A percentile compares a stretch with the other conserved stretches of the same genome.
Evolutionary conservation across 2,113 vertebrate genomes (phyloP).

Genomic region (Malurus alboscapulatus): DNA sequence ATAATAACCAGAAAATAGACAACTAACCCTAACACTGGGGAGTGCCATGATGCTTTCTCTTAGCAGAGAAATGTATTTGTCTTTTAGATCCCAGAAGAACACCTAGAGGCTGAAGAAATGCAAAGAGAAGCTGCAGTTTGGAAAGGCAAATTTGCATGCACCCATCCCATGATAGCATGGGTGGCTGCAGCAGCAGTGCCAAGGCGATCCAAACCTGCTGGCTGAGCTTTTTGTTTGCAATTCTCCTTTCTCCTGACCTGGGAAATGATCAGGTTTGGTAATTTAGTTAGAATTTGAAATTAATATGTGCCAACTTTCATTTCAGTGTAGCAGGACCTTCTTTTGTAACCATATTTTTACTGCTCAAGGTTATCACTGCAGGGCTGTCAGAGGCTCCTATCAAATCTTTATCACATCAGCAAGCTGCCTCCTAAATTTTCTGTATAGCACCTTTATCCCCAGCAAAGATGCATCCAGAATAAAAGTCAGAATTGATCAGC

Average conservation of each 20-base stretch:
- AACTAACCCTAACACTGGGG: not conserved
- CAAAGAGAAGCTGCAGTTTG: not conserved
- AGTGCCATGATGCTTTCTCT: not conserved
- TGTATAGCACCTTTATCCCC: not conserved
- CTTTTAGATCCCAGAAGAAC: not conserved
- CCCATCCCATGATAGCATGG: fast-evolving
- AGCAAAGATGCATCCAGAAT: not conserved
- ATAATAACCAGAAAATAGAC: not conserved
- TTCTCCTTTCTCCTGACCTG: not conserved
- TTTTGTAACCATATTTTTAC: not conserved
- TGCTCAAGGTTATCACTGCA: not conserved
- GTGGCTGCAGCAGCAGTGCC: not conserved
- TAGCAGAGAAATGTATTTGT: not conserved
- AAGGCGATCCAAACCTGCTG: not conserved
- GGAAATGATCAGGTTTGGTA: not conserved
- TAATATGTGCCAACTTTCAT: not conserved
- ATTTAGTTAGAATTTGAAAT: not conserved
- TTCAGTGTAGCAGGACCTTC: not conserved
- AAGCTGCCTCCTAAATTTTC: not conserved
- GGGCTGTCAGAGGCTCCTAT: not conserved
- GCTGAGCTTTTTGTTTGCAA: not conserved
- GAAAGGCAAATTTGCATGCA: not conserved
- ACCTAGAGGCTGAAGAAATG: not conserved
- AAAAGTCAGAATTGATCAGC: not conserved
- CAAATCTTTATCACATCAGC: not conserved